phyloP scores from a whole-genome alignment of 2,797 vertebrate genomes.

The Graptemys geographica region DNA sequence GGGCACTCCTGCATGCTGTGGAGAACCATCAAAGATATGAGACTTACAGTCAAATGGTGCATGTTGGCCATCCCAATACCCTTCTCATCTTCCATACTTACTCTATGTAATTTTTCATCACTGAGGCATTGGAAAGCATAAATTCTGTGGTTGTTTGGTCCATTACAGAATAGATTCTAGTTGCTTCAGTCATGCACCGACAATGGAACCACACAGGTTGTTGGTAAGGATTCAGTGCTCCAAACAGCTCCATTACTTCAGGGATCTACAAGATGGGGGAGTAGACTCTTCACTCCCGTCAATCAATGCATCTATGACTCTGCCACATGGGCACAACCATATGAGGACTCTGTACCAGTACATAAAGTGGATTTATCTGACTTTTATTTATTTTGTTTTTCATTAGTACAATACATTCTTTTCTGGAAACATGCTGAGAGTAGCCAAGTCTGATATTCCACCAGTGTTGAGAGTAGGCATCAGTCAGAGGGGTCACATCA shows the following conservation, averaged over 20 bases:
- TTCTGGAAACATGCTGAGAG: not conserved
- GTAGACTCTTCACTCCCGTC: not conserved
- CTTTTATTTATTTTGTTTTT: not conserved
- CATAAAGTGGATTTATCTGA: not conserved
- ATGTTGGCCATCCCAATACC: not conserved
- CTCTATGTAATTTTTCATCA: not conserved
- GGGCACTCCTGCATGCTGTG: not conserved
- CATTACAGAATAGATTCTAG: not conserved
- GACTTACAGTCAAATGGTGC: not conserved
- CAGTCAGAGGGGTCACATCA: not conserved
- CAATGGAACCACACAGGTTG: not conserved
- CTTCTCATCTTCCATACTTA: not conserved
- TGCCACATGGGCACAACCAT: not conserved
- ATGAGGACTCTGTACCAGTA: not conserved
- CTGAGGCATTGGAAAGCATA: not conserved
- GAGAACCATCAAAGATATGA: not conserved
- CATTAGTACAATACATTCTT: not conserved
- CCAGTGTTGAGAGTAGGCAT: not conserved
- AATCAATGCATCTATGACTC: not conserved
- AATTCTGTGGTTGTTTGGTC: not conserved
- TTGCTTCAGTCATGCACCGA: not conserved
- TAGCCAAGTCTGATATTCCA: not conserved
- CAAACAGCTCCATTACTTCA: not conserved
- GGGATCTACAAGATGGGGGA: not conserved
- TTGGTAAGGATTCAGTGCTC: not conserved